Conservation (phyloP, 2,797 vertebrate genomes). For the Alcedo atthis region DNA sequence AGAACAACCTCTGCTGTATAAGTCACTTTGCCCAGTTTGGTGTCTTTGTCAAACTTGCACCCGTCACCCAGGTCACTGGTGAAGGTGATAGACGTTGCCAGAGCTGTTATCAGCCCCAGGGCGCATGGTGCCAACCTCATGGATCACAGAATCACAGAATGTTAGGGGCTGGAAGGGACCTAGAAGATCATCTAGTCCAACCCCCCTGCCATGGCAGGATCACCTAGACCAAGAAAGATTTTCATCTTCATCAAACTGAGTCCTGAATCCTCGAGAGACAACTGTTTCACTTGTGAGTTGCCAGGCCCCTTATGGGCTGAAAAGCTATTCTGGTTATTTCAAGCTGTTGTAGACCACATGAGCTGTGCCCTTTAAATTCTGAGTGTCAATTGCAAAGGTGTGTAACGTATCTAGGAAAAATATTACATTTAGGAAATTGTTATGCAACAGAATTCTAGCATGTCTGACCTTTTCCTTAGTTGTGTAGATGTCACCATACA, state of each 20-base stretch:
- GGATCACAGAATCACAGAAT: too few species aligned
- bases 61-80: not conserved
- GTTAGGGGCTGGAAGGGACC: too few species aligned
- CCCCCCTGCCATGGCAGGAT: too few species aligned
- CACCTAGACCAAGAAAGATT: too few species aligned
- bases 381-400: slow-evolving; percentile 17
- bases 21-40: too few species aligned
- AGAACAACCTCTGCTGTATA: too few species aligned
- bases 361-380: slow-evolving; percentile 10
- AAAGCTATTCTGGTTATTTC: not conserved
- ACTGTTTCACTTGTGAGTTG: not conserved
- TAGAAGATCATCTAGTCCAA: too few species aligned
- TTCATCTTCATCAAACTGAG: not conserved
- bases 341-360: not conserved
- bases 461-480: slow-evolving; percentile 28
- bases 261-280: not conserved
- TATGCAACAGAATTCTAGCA: not conserved
- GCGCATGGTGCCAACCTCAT: not conserved
- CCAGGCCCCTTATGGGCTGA: not conserved
- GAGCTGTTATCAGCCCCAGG: not conserved
- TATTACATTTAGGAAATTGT: slow-evolving; percentile 3
- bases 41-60: not conserved
- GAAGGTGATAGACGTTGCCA: not conserved
- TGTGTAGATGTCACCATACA: slow-evolving; percentile 4
- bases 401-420: not conserved